Evolutionary conservation across 2,113 vertebrate species (phyloP).

Genomic region (Psittacus erithacus): DNA sequence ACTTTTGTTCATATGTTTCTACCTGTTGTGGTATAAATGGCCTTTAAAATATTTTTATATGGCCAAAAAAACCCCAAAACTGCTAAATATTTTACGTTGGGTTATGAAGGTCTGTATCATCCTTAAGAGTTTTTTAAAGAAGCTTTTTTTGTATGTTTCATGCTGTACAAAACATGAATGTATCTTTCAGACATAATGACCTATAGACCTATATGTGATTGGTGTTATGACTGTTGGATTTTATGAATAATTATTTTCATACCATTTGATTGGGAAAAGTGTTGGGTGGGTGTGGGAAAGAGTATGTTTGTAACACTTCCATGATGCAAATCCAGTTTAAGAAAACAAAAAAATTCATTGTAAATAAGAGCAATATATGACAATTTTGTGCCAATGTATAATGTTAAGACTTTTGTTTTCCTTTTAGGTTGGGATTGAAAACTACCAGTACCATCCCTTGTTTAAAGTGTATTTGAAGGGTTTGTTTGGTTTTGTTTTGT

Average conservation of each 20-base stretch:
- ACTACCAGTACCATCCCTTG: constrained; percentile 38
- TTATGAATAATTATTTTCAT: constrained; percentile 77
- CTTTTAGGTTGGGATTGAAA: constrained; percentile 60
- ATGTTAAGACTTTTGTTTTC: constrained; percentile 50
- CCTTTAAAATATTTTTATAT: constrained; percentile 79
- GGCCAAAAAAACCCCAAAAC: constrained; percentile 61
- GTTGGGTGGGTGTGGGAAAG: constrained; percentile 27
- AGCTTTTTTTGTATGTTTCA: constrained; percentile 78
- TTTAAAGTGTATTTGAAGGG: constrained; percentile 49
- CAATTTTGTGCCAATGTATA: constrained; percentile 69
- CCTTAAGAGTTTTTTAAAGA: constrained; percentile 51
- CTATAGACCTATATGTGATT: constrained; percentile 59
- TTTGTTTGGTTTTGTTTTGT: neutral
- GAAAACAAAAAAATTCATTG: constrained; percentile 60
- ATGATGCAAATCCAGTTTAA: constrained; percentile 61
- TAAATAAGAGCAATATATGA: constrained; percentile 76
- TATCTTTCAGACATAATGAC: constrained; percentile 75
- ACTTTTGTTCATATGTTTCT: constrained; percentile 52
- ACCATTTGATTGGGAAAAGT: constrained; percentile 65
- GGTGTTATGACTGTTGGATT: constrained; percentile 74
- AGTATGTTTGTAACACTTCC: constrained; percentile 65
- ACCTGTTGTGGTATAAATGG: constrained; percentile 75
- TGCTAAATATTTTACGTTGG: constrained; percentile 65
- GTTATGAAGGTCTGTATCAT: constrained; percentile 73
- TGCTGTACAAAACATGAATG: constrained; percentile 82